A percentile compares a stretch with the other conserved stretches of the same genome.
These are phyloP conservation scores for Stenoptilia bipunctidactyla DNA, from an alignment of 2,888 invertebrate species.

Conservation along the genomic window DNA sequence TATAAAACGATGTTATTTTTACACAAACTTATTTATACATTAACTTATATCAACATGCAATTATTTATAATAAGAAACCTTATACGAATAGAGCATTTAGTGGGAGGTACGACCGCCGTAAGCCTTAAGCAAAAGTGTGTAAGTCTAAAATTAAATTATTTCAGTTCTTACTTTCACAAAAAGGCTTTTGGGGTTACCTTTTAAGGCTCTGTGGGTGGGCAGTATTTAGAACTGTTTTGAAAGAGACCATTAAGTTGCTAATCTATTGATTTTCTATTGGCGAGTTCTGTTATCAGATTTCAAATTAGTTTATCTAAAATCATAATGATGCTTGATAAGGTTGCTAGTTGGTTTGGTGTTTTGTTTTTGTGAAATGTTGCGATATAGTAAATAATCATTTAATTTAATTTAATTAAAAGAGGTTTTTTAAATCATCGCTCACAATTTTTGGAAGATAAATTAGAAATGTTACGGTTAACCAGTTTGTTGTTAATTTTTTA, in stretches of 20 bases:
- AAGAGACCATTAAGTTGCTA: not conserved
- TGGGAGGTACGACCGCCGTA: constrained; percentile 8
- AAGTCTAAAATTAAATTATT: constrained; percentile 13
- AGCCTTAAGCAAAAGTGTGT: constrained; percentile 8
- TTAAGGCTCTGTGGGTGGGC: not conserved
- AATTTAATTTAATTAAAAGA: too few relatives aligned
- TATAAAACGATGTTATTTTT: too few relatives aligned
- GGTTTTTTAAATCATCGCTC: too few relatives aligned
- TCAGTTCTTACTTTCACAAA: constrained; percentile 10
- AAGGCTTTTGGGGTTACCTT: not conserved
- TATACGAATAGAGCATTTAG: not conserved
- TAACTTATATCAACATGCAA: not conserved
- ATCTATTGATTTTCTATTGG: too few relatives aligned
- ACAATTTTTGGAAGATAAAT: too few relatives aligned
- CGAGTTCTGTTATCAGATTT: not conserved
- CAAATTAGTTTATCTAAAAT: not conserved
- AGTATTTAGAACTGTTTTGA: not conserved
- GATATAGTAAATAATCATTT: too few relatives aligned
- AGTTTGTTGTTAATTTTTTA: too few relatives aligned
- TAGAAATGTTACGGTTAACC: too few relatives aligned
- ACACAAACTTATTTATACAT: not conserved
- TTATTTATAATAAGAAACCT: not conserved
- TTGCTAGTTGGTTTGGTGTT: not conserved
- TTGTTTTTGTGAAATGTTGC: too few relatives aligned
- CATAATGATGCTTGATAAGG: too few relatives aligned